Evolutionary conservation across 2,113 vertebrate species (phyloP).

Genomic region (Onychostruthus taczanowskii): DNA sequence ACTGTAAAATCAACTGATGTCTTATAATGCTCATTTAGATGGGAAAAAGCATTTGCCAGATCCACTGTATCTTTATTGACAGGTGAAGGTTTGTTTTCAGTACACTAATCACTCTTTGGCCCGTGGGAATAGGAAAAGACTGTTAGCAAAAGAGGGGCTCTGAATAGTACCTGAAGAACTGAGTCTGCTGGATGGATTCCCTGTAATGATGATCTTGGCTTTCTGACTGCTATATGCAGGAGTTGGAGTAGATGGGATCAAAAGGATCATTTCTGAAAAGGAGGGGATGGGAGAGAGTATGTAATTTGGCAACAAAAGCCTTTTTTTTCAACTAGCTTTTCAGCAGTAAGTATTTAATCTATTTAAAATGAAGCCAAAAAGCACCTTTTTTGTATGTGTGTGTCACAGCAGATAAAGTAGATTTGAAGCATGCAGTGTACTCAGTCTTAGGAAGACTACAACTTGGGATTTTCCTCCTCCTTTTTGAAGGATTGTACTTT

Average conservation of each 20-base stretch:
- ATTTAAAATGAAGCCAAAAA: neutral
- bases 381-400: neutral
- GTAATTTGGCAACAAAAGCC: neutral
- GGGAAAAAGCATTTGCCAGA: neutral
- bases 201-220: neutral
- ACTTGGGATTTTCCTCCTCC: neutral
- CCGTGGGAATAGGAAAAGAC: neutral
- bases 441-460: neutral
- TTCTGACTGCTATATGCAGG: neutral
- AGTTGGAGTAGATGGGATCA: neutral
- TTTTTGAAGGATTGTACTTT: neutral
- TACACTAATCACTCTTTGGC: neutral
- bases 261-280: neutral
- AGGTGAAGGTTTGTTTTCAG: neutral
- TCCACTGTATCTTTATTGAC: neutral
- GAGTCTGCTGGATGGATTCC: neutral
- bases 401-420: neutral
- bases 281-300: neutral
- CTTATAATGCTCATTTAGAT: neutral
- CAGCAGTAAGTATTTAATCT: neutral
- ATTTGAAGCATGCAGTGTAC: neutral
- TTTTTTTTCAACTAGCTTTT: neutral
- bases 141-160: neutral
- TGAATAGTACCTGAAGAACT: neutral
- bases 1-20: neutral